Evolutionary conservation across 2,113 vertebrate genomes (phyloP), one percentile per base, ranked within the genome.

Genomic region (Dasyprocta punctata): DNA sequence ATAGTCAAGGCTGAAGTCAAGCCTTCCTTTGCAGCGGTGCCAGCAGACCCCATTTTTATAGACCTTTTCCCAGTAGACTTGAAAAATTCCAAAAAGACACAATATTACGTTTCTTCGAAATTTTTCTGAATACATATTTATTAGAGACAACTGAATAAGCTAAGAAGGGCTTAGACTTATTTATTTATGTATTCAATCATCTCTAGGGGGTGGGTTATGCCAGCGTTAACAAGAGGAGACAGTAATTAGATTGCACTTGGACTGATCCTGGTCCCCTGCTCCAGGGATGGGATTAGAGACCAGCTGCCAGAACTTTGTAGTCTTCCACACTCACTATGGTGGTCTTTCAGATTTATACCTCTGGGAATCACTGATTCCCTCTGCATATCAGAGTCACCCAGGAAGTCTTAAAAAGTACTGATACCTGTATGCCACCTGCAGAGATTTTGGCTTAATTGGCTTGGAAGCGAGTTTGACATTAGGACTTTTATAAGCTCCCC

Each of bases 41-140:
- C 61, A 89, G 49, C 0, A 14, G 49, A 95, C 78, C 16, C 20
- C 56, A 44, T 83, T 82, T 81, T 94, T 86, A 97, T 89, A 60
- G 84, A 12, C 52, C 38, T 94, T 97, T 93, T 92, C 96, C 93
- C 89, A 77, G 75, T 38, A 95, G 89, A 81, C 67, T 36, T 0
- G 19, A 94, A 58, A 84, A 56, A 89, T 58, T 85, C 95, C 86
- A 69, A 87, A 96, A 89, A 97, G 95, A 94, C 84, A 81, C 36
- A 86, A 61, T 86, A 94, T 87, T 95, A 94, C 0, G 0, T 93
- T 95, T 95, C 93, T 97, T 92, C 95, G 89, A 97, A 67, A 89
- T 88, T 86, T 93, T 86, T 54, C 80, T 26, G 73, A 96, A 93
- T 97, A 87, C 95, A 96, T 97, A 97, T 94, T 96, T 96, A 97